Evolutionary conservation across 2,113 vertebrate genomes (phyloP).

Genomic region (Oncorhynchus mykiss): DNA sequence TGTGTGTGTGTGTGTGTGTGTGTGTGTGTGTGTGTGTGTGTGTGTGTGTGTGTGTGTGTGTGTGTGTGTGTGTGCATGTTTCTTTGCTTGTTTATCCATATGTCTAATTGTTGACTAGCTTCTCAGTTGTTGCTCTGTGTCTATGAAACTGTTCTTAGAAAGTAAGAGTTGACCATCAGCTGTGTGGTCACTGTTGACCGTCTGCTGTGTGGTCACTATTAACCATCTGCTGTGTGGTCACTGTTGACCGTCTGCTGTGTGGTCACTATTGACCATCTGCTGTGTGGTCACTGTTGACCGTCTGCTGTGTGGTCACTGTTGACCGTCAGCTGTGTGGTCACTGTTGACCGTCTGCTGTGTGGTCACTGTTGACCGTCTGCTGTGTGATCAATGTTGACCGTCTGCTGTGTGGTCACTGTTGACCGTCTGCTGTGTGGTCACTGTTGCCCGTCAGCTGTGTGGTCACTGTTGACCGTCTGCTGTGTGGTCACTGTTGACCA

Average conservation of each 20-base stretch:
- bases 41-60: neutral
- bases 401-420: neutral
- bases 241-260: neutral
- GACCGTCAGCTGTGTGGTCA: neutral
- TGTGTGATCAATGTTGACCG: neutral
- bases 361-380: neutral
- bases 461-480: too few relatives aligned
- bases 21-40: neutral
- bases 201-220: neutral
- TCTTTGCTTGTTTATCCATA: slow-evolving; percentile 4
- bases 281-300: neutral
- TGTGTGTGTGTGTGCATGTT: neutral
- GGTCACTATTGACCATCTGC: neutral
- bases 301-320: neutral
- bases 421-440: neutral
- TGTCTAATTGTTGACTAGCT: too few relatives aligned
- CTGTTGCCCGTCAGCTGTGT: neutral
- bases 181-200: neutral
- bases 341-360: neutral
- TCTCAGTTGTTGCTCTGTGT: too few relatives aligned
- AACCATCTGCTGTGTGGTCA: neutral
- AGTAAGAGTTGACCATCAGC: neutral
- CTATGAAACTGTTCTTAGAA: too few relatives aligned
- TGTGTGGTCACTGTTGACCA: too few relatives aligned
- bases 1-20: neutral